These are phyloP conservation scores for Nestor notabilis DNA, from an alignment of 2,113 vertebrate species.

Conservation along the genomic window DNA sequence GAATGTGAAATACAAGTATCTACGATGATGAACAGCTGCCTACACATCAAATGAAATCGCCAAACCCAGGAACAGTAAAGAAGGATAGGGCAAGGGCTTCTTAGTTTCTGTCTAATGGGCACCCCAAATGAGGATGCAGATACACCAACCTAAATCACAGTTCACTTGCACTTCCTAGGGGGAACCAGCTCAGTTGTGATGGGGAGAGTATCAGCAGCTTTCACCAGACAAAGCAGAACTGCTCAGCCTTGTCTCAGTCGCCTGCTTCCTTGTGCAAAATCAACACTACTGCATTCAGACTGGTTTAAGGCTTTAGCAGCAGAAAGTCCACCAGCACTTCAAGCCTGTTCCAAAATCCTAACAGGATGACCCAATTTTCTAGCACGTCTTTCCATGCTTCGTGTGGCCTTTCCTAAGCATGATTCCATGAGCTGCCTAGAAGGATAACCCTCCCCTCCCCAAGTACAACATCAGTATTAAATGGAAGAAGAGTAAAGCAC, in stretches of 20 bases:
- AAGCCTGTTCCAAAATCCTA: not conserved
- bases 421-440: not conserved
- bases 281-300: not conserved
- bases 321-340: not conserved
- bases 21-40: not conserved
- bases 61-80: not conserved
- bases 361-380: not conserved
- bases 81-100: not conserved
- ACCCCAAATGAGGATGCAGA: not conserved
- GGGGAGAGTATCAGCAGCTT: not conserved
- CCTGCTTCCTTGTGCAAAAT: not conserved
- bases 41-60: not conserved
- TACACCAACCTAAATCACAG: not conserved
- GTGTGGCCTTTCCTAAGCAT: not conserved
- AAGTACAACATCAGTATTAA: not conserved
- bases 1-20: constrained; percentile 3
- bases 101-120: not conserved
- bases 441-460: not conserved
- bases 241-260: not conserved
- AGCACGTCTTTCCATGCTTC: not conserved
- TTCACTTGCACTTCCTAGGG: not conserved
- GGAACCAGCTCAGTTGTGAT: not conserved
- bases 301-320: not conserved
- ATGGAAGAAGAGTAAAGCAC: not conserved
- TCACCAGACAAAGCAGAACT: not conserved